These are phyloP conservation scores for Tyrannus savana DNA, from an alignment of 2,113 vertebrate genomes.

Conservation along the genomic window DNA sequence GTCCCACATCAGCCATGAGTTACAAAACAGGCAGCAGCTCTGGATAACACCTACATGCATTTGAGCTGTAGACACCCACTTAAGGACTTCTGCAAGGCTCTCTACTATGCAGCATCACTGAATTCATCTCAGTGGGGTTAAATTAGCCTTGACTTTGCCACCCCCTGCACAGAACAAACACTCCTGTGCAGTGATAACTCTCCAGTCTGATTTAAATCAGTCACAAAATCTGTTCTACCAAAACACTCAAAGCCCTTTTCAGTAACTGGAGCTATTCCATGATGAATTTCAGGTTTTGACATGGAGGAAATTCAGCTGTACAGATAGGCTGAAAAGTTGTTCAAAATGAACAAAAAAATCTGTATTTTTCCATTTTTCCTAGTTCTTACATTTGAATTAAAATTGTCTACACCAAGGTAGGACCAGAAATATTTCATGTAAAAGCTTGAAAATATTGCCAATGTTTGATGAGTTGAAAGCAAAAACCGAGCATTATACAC, in stretches of 20 bases:
- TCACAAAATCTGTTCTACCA: neutral
- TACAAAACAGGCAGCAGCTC: neutral
- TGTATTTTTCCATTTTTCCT: neutral
- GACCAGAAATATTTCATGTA: neutral
- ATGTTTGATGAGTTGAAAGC: neutral
- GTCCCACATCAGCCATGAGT: neutral
- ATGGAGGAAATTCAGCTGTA: neutral
- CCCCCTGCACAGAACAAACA: no score
- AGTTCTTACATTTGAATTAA: neutral
- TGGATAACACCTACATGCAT: neutral
- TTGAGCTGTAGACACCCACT: neutral
- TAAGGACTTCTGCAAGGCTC: no score
- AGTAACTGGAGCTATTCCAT: neutral
- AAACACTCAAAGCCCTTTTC: neutral
- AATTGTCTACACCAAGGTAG: fast-evolving
- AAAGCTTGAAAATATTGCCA: neutral
- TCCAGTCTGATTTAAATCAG: neutral
- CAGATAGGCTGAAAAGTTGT: neutral
- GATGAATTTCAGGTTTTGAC: neutral
- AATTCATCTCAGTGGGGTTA: neutral
- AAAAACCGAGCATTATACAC: neutral
- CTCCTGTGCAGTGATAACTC: neutral
- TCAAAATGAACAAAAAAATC: neutral
- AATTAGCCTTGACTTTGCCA: neutral
- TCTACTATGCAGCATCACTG: neutral